phyloP scores from a whole-genome alignment of 2,113 vertebrate genomes.

The Arvicanthis niloticus region DNA sequence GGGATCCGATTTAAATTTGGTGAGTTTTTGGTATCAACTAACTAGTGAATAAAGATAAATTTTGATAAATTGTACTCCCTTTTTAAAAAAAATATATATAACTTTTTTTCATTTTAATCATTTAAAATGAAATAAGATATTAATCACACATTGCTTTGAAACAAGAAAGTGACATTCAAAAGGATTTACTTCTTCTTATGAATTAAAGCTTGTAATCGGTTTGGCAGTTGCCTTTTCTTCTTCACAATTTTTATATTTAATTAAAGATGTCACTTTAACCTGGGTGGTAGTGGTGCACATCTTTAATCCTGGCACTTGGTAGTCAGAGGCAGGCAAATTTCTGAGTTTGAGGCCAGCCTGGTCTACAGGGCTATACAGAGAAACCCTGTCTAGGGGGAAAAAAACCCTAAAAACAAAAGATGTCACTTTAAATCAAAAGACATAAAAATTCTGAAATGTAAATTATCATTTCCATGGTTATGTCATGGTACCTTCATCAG shows the following conservation, averaged over 20 bases:
- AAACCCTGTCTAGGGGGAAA: too few species aligned
- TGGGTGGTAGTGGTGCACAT: too few species aligned
- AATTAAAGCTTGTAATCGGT: background rate
- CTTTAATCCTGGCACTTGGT: too few species aligned
- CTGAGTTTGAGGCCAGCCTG: too few species aligned
- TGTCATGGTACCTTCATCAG: background rate
- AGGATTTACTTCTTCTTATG: background rate
- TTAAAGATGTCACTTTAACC: background rate
- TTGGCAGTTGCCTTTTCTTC: background rate
- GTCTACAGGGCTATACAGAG: too few species aligned
- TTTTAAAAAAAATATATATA: background rate
- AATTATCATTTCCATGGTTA: background rate
- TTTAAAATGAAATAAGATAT: background rate
- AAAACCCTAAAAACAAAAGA: background rate
- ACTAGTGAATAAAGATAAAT: background rate
- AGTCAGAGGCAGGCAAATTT: too few species aligned
- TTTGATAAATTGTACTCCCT: background rate
- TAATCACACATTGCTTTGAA: background rate
- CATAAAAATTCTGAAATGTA: background rate
- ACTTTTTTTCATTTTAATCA: conserved; percentile 1
- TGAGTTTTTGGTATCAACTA: conserved; percentile 23
- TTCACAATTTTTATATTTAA: background rate
- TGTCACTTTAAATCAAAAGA: background rate
- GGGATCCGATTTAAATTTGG: background rate
- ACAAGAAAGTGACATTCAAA: background rate